phyloP scores from a whole-genome alignment of 2,888 invertebrate genomes.

The Liopterus haemorrhoidalis region DNA sequence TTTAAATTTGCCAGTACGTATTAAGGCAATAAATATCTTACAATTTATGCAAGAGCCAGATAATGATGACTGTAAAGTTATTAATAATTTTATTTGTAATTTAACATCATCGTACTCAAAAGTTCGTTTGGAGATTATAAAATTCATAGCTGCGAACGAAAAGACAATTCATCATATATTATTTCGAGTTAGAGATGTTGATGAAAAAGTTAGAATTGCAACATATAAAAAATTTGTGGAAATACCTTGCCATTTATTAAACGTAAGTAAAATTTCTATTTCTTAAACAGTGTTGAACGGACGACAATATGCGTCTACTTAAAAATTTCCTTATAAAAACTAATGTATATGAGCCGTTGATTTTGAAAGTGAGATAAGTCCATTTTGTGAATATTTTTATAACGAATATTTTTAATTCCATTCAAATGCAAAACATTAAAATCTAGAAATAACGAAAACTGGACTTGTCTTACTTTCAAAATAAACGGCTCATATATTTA shows the following conservation, averaged over 20 bases:
- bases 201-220: constrained; percentile 11
- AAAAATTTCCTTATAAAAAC: too few species aligned
- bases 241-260: constrained; percentile 11
- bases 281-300: too few species aligned
- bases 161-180: constrained; percentile 4
- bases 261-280: constrained; percentile 4
- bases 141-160: constrained; percentile 1
- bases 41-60: constrained; percentile 6
- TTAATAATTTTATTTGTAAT: constrained; percentile 2
- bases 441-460: background rate
- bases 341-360: too few species aligned
- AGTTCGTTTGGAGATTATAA: constrained; percentile 1
- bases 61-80: background rate
- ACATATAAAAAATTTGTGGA: constrained; percentile 10
- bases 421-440: too few species aligned
- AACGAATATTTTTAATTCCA: too few species aligned
- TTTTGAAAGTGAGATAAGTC: too few species aligned
- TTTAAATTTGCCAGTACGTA: constrained; percentile 8
- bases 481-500: background rate
- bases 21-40: constrained; percentile 8
- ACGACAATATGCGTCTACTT: too few species aligned
- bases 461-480: background rate
- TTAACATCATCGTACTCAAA: constrained; percentile 6
- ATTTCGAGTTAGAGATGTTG: constrained; percentile 10
- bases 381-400: too few species aligned